phyloP scores from a whole-genome alignment of 1,140 invertebrate species.

The Pectinophora gossypiella region DNA sequence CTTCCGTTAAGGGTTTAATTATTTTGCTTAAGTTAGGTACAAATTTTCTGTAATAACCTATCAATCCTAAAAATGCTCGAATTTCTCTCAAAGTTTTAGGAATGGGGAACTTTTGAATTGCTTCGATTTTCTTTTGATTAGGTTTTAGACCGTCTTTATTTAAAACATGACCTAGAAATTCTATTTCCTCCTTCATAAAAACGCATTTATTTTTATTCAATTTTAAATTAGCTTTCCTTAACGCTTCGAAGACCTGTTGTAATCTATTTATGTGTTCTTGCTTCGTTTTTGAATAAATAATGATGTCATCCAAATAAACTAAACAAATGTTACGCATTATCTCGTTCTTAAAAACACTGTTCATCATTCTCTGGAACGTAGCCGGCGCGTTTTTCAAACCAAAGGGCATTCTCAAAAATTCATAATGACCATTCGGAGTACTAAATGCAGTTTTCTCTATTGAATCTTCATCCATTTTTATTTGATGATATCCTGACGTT shows the following conservation, averaged over 20 bases:
- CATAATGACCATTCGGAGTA: conserved; percentile 27
- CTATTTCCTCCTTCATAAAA: conserved; percentile 51
- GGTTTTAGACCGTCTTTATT: conserved; percentile 48
- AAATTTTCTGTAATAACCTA: no score
- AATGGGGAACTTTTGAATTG: conserved; percentile 41
- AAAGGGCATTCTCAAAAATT: no score
- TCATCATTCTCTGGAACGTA: no score
- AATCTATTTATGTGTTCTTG: conserved; percentile 47
- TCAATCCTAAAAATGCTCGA: conserved; percentile 59
- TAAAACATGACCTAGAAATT: conserved; percentile 56
- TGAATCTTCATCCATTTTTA: conserved; percentile 37
- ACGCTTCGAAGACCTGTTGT: conserved; percentile 31
- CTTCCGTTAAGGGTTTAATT: conserved; percentile 35
- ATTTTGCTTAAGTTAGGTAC: no score
- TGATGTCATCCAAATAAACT: conserved; percentile 58
- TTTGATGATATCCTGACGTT: conserved; percentile 62
- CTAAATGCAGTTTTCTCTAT: conserved; percentile 68
- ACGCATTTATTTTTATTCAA: conserved; percentile 36
- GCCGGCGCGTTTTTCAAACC: no score
- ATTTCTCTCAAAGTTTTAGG: conserved; percentile 48
- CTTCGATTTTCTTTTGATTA: conserved; percentile 50
- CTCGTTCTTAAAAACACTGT: conserved; percentile 36
- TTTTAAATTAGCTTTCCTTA: conserved; percentile 43
- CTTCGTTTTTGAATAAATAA: conserved; percentile 28
- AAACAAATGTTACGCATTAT: no score